Base-by-base conservation (phyloP, 2,797 vertebrate genomes). In the Acipenser oxyrinchus region DNA sequence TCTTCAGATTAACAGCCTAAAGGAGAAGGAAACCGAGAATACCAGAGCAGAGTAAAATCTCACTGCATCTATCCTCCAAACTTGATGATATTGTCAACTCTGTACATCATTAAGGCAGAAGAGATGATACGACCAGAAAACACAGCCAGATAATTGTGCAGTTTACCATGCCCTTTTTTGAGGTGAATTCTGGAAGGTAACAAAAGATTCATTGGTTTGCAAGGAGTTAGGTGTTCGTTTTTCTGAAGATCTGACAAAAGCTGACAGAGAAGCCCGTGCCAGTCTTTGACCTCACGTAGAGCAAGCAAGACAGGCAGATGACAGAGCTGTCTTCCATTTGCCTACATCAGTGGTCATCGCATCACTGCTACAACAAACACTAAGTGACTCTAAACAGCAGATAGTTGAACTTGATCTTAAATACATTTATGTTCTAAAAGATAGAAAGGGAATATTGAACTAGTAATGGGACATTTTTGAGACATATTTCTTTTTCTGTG, bases 21-120 rank as follows among this genome's bases (percentile, higher is more conserved):
- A 65, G 10, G 63, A 65, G n/a, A 12, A 53, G 53, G 13, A 52
- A 53, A 23, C 51, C 2, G n/a, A 65, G 9, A 65, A 65, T 51
- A 65, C 63, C n/a, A 12, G 49, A 65, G 6, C 23, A 37, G 4
- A 37, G 37, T 10, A 63, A 63, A 23, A 63, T 63, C 15, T 8
- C 37, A 8, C 62, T 48, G 7, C 48, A 63, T 8, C 49, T 18
- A 48, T 8, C 15, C 10, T 18, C 7, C 15, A 63, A 63, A 52
- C 13, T 53, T 10, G 48, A 65, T 9, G 3, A 6, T 51, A 65
- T 65, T n/a, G 49, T 68, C 10, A 18, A 68, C 60, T 52, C 60
- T 10, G 67, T 68, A n/a, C 67, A 62, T 23, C 60, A 15, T 10
- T 50, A 57, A 23, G 60, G 67, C 48, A n/a, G n/a, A 48, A 68